Base-by-base conservation (phyloP, 2,797 vertebrate genomes). In the Karalla daura region DNA sequence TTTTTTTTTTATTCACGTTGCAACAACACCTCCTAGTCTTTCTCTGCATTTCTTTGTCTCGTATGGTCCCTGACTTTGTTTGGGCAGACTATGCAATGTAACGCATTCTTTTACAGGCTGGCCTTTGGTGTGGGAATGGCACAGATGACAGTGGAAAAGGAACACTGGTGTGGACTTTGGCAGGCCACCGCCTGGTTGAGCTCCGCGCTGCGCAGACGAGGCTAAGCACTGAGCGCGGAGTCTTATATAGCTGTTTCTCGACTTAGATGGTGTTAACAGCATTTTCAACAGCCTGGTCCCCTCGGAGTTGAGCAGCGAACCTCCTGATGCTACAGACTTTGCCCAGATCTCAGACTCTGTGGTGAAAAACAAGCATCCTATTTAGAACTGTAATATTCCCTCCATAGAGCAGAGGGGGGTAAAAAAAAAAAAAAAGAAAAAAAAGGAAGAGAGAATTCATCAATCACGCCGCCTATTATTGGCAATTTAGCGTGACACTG, bases 101-200 rank as follows among this genome's bases (percentile, higher is more conserved):
- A 63, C 30, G 73, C 81, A 78, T 83, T 83, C 78, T 88, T 87
- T 66, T 68, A 94, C 94, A 75, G 94, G 91, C 94, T 94, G 93
- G 89, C 90, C 95, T 94, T 77, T 84, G 78, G 85, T 88, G 82
- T 96, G 95, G 94, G 96, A 96, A 95, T 77, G 91, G 92, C 93
- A 93, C 96, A 96, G 95, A 96, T 97, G 96, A 97, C 96, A 94
- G 93, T 92, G 93, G 94, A 95, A 95, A n/a, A 94, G 84, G 95
- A 94, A 89, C 76, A 94, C 84, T 90, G 92, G 92, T 95, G 95
- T 95, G 92, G 93, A 95, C 95, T 94, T 96, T 96, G 95, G 95
- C 95, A 96, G 91, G 91, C 90, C 90, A 90, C 88, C 76, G 84
- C 80, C 66, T 74, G 77, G 81, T 79, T 78, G 44, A 92, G 92